Evolutionary conservation across 2,888 invertebrate genomes (phyloP), one percentile per base, ranked within the genome.

Genomic region (Drosophila algonquin): DNA sequence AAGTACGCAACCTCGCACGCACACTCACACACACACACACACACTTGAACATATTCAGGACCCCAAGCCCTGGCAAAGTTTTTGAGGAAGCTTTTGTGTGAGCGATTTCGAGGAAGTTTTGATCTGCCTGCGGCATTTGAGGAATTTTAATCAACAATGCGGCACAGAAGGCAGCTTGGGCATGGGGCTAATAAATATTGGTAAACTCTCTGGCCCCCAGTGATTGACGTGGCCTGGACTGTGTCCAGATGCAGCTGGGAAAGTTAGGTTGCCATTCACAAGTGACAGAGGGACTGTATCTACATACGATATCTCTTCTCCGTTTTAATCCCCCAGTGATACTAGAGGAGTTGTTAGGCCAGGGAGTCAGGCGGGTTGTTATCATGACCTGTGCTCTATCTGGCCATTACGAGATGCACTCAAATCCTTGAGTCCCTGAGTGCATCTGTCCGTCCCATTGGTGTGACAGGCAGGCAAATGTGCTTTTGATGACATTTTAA

Each of bases 401-500:
- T 74, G 59, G 62, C 74, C 65, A 61, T 56, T 73, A 5, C 24
- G 21, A 21, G 21, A 21, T 3, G 45, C 35, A 8, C 32, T 35
- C 59, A 53, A 60, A 24, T 76, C 60, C 35, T 5, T 35, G 35
- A 35, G 69, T 71, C 65, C 53, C 63, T 62, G 48, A 58, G 58
- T 71, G 65, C 73, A 72, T 1, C 60, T 24, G 16, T 67, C 51
- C 18, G 68, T 50, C 59, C 50, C 30, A 18, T 71, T 52, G 35
- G 54, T 35, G 18, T 56, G 50, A 44, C 61, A 24, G 50, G 40
- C 67, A 40, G 63, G 64, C 81, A 85, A 85, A 84, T 87, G 87
- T 77, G 65, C 75, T 85, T 87, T 80, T 84, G 87, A 84, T 82
- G 87, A 69, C 79, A 77, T 79, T 76, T 78, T 74, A 77, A 86